Evolutionary conservation across 1,140 invertebrate species (phyloP), one percentile per base, ranked within the genome.

Genomic region (Bombus consobrinus): DNA sequence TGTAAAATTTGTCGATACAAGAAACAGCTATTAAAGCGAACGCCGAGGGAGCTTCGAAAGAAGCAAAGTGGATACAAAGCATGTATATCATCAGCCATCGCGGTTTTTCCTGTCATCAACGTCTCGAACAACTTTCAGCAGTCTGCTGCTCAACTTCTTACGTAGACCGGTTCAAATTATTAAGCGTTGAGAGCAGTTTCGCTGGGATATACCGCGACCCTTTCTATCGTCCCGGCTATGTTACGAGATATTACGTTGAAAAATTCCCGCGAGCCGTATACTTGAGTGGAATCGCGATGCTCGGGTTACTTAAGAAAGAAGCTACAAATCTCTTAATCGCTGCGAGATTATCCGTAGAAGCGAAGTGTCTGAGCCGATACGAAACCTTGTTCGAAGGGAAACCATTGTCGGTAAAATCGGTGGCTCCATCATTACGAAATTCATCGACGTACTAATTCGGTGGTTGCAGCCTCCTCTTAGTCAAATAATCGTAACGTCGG

Each of bases 371-470:
- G 41, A 37, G 1, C 34, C 47, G 53, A 78, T 78, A 28, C n/a
- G 75, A 62, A 84, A 25, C 57, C 79, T 76, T 53, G 5, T 53
- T 53, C 47, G 47, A 53, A 22, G 47, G 47, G 18, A 53, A 22
- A 62, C 69, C 28, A 12, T 10, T 62, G 59, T 81, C 59, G 80
- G 18, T 22, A 81, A 28, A 84, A 82, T 47, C 68, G 74, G 57
- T 77, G 62, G 72, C 81, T 84, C 85, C 81, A 83, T 89, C 87
- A 82, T 74, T n/a, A 68, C 47, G 57, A 79, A 85, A 89, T 84
- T 85, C 79, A 89, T 87, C 81, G 85, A 68, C 69, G 69, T 41
- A 76, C 53, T 89, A 87, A 89, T 89, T 89, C 69, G 64, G 79
- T 74, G 85, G 43, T 82, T 85, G 85, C 85, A 80, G 84, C 43